Evolutionary conservation across 2,113 vertebrate genomes (phyloP).

Genomic region (Podarcis raffonei): DNA sequence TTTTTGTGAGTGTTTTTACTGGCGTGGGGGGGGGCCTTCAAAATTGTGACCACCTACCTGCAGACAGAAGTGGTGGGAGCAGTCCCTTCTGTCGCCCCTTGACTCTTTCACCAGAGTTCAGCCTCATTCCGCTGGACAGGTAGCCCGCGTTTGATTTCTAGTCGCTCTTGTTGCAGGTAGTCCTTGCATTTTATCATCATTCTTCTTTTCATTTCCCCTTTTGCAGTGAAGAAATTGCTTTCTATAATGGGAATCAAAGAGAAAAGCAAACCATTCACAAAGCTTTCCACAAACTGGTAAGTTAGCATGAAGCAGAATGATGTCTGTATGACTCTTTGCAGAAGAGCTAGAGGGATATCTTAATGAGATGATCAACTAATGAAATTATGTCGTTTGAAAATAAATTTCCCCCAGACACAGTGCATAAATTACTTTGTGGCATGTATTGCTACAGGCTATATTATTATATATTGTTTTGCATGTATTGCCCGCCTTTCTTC

Average conservation of each 20-base stretch:
- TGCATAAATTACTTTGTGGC: neutral
- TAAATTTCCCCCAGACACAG: neutral
- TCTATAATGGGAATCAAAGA: conserved; percentile 94
- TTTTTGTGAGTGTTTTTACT: neutral
- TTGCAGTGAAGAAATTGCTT: conserved; percentile 95
- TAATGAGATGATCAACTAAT: neutral
- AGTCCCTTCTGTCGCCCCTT: neutral
- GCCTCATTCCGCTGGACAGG: neutral
- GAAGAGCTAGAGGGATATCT: neutral
- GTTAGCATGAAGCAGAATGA: conserved; percentile 30
- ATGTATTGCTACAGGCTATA: neutral
- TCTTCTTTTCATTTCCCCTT: conserved; percentile 21
- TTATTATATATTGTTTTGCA: neutral
- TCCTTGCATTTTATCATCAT: conserved; percentile 15
- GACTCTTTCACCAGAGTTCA: neutral
- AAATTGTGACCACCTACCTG: neutral
- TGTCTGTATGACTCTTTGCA: neutral
- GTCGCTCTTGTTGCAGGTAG: neutral
- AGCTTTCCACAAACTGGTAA: conserved; percentile 93
- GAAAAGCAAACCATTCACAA: conserved; percentile 93
- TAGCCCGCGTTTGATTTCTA: neutral
- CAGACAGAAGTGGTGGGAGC: neutral
- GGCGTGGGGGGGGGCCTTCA: neutral
- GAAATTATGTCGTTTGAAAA: neutral
- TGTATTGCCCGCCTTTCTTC: no score